Evolutionary conservation across 2,113 vertebrate species (phyloP), one percentile per base, ranked within the genome.

Genomic region (Nipponia nippon): DNA sequence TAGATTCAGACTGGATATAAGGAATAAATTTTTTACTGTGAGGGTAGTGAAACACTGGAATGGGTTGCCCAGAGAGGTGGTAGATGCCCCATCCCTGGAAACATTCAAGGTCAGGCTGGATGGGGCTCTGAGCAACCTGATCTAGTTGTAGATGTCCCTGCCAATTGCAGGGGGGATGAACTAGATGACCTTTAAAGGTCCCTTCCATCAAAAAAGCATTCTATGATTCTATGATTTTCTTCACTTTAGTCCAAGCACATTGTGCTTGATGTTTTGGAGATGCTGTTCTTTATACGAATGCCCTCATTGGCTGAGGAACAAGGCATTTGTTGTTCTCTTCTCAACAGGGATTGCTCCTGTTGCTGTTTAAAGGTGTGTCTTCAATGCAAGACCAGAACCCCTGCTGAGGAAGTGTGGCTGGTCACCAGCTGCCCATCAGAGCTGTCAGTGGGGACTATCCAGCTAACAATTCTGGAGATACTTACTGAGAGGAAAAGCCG

Each of bases 401-500:
- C 17, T 38, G 29, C 55, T n/a, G 46, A 53, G 20, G 40, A 50
- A 50, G 8, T 7, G 25, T 72, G 29, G 49, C 58, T 77, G 40
- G 29, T 62, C 55, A 82, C 50, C 65, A 82, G 36, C 42, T 4
- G 2, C 38, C 34, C 66, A 71, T 19, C 27, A 67, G 32, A 67
- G 52, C 44, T 63, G 34, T 22, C 47, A 23, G 9, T 32, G n/a
- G 27, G 25, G 16, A 36, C 26, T 23, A 3, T 30, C 76, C 56
- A 83, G n/a, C 16, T 71, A 63, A 72, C 25, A 79, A 17, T 40
- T 76, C 47, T 80, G 30, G 42, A 44, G 26, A 32, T 47, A 61
- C 27, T 53, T 40, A 40, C 25, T 47, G 40, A 66, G 34, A 78
- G 16, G 40, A 81, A 84, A 25, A 81, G 4, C 0, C 0, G 30